Percentiles rank a stretch among this genome's conserved stretches.
These are phyloP conservation scores for Aphelocoma californica DNA, from an alignment of 2,797 vertebrate species.

Conservation along the genomic window DNA sequence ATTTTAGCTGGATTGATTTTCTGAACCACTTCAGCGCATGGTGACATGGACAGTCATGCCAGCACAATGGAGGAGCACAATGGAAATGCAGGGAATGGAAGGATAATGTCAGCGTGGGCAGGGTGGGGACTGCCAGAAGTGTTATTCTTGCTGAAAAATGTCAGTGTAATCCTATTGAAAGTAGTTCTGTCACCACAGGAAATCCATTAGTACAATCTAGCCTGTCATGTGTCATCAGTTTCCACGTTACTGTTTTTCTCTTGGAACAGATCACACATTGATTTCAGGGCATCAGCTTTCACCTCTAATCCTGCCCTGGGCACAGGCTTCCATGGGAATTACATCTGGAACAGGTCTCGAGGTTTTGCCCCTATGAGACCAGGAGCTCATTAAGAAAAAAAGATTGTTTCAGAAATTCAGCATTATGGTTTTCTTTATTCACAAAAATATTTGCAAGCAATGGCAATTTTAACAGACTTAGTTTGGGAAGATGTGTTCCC, in stretches of 20 bases:
- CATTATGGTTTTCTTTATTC: neutral
- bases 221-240: neutral
- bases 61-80: neutral
- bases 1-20: neutral
- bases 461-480: neutral
- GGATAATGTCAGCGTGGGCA: neutral
- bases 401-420: neutral
- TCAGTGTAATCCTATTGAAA: neutral
- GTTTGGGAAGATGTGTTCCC: neutral
- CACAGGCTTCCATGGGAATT: neutral
- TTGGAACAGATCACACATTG: neutral
- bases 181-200: neutral
- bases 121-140: neutral
- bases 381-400: neutral
- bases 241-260: neutral
- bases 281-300: neutral
- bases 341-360: neutral
- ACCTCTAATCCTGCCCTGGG: neutral
- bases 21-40: neutral
- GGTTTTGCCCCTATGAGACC: neutral
- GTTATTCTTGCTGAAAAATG: neutral
- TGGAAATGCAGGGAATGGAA: neutral
- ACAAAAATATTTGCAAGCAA: neutral
- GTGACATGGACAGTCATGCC: fast-evolving
- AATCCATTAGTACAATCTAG: neutral